Evolutionary conservation across 1,140 invertebrate genomes (phyloP), one percentile per base, ranked within the genome.

Genomic region (Lordiphosa mommai): DNA sequence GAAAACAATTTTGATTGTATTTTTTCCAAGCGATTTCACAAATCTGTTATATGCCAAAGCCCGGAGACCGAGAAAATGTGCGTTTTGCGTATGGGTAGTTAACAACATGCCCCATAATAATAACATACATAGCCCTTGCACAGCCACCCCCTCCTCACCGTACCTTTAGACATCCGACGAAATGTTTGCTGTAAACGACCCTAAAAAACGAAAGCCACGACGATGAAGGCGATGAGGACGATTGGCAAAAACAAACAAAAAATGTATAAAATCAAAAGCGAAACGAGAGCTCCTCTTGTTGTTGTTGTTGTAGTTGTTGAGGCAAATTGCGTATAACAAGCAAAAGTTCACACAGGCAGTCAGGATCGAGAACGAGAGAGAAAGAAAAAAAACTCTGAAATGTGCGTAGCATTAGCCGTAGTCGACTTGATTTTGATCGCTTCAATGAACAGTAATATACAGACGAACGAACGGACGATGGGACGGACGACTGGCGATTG

Each of bases 1-100:
- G 72, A 82, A 82, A 82, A 82, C 77, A 84, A 84, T 84, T 84
- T 84, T 84, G 77, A 84, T 84, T 84, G 84, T 84, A 84, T 84
- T 85, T 84, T 84, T 84, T 84, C 77, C 77, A 77, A 84, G 32
- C 77, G 77, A 84, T 84, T 84, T 84, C 77, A 84, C 77, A 84
- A 84, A 84, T 77, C 77, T 73, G 77, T 72, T 77, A 84, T 84
- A 84, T 84, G 77, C 68, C 61, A 52, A 63, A 36, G 41, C 53
- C 20, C 36, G 8, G 37, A 41, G 29, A 16, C 20, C 27, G 27
- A 40, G 48, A 63, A 58, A 57, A 61, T 70, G 65, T 61, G 58
- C 67, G 77, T 68, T 84, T 66, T 84, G 68, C 77, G 72, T 84
- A 84, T 84, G 77, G 67, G 77, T 84, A 84, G 77, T 84, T 84